A percentile compares a stretch with the other conserved stretches of the same genome.
These are phyloP conservation scores for Drosophila tsacasi DNA, from an alignment of 1,140 invertebrate species.

Conservation along the genomic window DNA sequence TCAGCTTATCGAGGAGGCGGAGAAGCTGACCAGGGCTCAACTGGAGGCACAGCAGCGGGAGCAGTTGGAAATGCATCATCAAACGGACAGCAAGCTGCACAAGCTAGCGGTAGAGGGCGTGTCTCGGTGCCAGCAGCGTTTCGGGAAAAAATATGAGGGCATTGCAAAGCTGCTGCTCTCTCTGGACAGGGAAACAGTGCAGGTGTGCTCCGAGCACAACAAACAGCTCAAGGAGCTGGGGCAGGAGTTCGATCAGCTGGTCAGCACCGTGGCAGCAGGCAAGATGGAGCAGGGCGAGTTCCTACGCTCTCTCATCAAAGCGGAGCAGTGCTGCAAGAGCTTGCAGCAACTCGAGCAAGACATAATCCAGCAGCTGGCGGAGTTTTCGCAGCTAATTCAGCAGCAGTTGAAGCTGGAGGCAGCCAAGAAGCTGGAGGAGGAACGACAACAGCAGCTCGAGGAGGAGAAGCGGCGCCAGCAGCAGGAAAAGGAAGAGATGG, in stretches of 20 bases:
- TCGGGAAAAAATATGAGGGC: conserved; percentile 64
- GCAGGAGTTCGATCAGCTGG: conserved; percentile 66
- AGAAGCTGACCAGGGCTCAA: conserved; percentile 51
- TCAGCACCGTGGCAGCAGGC: conserved; percentile 49
- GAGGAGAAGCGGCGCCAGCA: conserved; percentile 20
- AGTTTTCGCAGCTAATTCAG: conserved; percentile 44
- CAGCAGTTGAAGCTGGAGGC: conserved; percentile 43
- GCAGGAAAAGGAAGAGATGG: conserved; percentile 19
- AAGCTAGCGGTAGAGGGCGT: conserved; percentile 65
- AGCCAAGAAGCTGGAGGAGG: conserved; percentile 38
- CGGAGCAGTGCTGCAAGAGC: conserved; percentile 60
- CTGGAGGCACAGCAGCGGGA: conserved; percentile 59
- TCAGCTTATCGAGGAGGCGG: conserved; percentile 49
- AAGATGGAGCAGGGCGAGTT: conserved; percentile 52
- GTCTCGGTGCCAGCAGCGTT: conserved; percentile 64
- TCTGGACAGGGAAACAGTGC: conserved; percentile 63
- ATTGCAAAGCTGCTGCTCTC: conserved; percentile 61
- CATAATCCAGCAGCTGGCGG: conserved; percentile 55
- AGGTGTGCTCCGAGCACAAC: conserved; percentile 63
- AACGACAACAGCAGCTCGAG: conserved; percentile 25
- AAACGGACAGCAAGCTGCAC: conserved; percentile 66
- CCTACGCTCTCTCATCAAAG: conserved; percentile 53
- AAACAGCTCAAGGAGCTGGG: conserved; percentile 65
- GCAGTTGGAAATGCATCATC: conserved; percentile 33
- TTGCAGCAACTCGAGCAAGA: conserved; percentile 47